Conservation (phyloP, 2,797 vertebrate genomes). For the Artibeus jamaicensis region DNA sequence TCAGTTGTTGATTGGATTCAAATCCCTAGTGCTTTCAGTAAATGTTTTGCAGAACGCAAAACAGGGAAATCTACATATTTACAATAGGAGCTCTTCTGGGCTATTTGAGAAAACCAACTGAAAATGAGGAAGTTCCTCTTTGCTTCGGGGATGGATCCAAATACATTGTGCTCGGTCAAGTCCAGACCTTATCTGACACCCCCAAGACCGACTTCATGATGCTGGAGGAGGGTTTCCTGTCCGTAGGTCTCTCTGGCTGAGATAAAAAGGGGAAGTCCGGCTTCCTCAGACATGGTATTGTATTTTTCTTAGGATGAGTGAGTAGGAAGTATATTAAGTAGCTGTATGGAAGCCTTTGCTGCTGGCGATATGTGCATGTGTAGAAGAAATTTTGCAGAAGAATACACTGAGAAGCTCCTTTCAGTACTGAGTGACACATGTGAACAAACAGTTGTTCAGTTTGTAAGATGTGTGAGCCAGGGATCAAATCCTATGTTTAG, state of each 20-base stretch:
- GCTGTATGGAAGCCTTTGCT: neutral
- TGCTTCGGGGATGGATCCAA: neutral
- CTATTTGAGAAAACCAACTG: neutral
- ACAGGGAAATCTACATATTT: slow-evolving; percentile 43
- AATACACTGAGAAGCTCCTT: neutral
- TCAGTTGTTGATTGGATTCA: slow-evolving; percentile 42
- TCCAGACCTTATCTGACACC: slow-evolving; percentile 36
- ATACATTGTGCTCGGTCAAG: slow-evolving; percentile 8
- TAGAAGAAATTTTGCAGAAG: neutral
- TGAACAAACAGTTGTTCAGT: neutral
- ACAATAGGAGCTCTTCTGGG: neutral
- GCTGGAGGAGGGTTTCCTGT: slow-evolving; percentile 19
- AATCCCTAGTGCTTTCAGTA: slow-evolving; percentile 8
- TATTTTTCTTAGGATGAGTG: slow-evolving; percentile 48
- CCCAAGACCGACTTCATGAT: neutral
- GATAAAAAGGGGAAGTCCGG: slow-evolving; percentile 50
- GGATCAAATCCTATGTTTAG: neutral
- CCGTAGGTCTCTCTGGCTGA: neutral
- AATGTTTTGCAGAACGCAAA: slow-evolving; percentile 58
- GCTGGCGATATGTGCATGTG: neutral
- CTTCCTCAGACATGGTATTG: slow-evolving; percentile 30
- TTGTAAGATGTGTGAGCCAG: neutral
- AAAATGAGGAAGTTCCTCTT: slow-evolving; percentile 47
- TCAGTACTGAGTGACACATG: neutral
- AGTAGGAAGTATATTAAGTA: neutral